Conservation (phyloP, 2,888 invertebrate species). For the Neoitamus cyanurus region DNA sequence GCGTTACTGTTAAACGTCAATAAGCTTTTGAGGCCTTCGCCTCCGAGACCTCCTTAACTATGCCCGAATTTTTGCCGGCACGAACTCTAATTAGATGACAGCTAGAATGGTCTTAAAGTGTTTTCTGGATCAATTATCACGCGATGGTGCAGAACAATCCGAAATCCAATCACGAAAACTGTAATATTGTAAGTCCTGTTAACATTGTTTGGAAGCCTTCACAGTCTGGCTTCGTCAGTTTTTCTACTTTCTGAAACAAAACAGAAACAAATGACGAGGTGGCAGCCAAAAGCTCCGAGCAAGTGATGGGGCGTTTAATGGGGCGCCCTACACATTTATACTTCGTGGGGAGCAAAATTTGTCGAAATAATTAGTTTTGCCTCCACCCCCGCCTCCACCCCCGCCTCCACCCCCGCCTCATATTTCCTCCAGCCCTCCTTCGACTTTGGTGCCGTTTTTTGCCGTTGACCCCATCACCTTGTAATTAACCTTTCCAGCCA, state of each 20-base stretch:
- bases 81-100: conserved; percentile 39
- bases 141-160: conserved; percentile 39
- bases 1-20: conserved; percentile 14
- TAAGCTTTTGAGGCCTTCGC: not conserved
- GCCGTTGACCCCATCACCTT: conserved; percentile 32
- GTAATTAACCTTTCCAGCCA: conserved; percentile 27
- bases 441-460: not conserved
- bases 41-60: not conserved
- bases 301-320: conserved; percentile 6
- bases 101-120: conserved; percentile 38
- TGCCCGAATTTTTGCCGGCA: not conserved
- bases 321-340: conserved; percentile 1
- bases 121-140: conserved; percentile 40
- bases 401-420: not conserved
- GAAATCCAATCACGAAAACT: conserved; percentile 30
- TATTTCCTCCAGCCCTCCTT: too few species aligned
- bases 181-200: conserved; percentile 20
- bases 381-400: not conserved
- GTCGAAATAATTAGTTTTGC: conserved; percentile 24
- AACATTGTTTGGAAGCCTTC: conserved; percentile 18
- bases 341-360: conserved; percentile 23
- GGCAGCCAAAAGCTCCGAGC: not conserved
- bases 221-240: conserved; percentile 6
- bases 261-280: not conserved
- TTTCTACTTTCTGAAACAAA: not conserved